Evolutionary conservation across 2,797 vertebrate species (phyloP), one percentile per base, ranked within the genome.

Genomic region (Acanthis flammea): DNA sequence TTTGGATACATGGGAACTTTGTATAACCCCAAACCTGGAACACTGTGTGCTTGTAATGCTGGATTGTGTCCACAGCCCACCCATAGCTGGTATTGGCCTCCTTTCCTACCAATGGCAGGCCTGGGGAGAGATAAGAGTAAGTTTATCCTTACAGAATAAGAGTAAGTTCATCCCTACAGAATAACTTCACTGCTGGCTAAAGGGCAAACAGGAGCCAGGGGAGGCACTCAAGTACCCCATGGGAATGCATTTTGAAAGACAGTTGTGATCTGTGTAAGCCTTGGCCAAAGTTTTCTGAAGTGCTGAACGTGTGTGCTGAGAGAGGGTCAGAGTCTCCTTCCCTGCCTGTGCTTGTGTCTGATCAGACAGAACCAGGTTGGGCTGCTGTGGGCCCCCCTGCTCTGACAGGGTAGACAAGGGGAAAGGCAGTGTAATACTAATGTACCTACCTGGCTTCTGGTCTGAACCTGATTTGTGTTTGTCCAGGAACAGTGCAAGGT

Each of bases 401-500:
- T 51, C 84, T 81, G 62, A 24, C 60, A 89, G 53, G 48, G 60
- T 12, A 3, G 35, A 10, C 35, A 22, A 47, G 55, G 47, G 82
- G n/a, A 90, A 83, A 71, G 7, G 8, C 39, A 28, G 33, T 14
- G 53, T 35, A 35, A 31, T 28, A 30, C 22, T 54, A 12, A 15
- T 5, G 14, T 31, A 33, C 21, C 63, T 24, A 6, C 44, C 28
- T 31, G 68, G 12, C 53, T 86, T 70, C 68, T 71, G 55, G 7
- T 14, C 67, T 85, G 35, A 60, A 33, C 31, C 30, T n/a, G 58
- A 16, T 31, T 74, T 55, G 10, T 7, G 28, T 50, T 61, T 88
- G 57, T 79, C 25, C 1, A 1, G 28, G 18, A 30, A 1, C 0
- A 35, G 0, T 41, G 37, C 39, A 62, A 44, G 9, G 54, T 33